Base-by-base conservation (phyloP, 1,140 invertebrate genomes). In the Catajapyx aquilonaris region DNA sequence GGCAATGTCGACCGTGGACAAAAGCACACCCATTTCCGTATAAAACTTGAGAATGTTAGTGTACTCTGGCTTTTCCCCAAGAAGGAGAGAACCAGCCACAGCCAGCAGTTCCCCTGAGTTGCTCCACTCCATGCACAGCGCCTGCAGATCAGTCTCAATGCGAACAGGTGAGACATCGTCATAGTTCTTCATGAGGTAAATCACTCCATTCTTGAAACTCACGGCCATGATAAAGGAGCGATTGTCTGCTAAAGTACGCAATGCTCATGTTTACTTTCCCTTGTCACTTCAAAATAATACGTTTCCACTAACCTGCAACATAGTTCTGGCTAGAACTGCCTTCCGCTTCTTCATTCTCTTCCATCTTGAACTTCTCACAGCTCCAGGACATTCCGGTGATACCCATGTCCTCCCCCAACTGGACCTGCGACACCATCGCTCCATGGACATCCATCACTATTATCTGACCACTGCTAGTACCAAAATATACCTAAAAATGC, bases 341-440 rank as follows among this genome's bases (percentile, higher is more conserved):
- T 9, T 69, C 62, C 25, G 68, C 65, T 35, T 80, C 74, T 43
- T 88, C 81, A 17, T 72, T 75, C 55, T 94, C 88, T 53, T 93
- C 88, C 85, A 96, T 93, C 61, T 91, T 94, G 55, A 96, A 96
- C 52, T 93, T 94, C 53, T 93, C 86, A 54, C 87, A 93, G 21
- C 84, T 91, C 88, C 88, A 96, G 11, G 81, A 76, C 79, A 96
- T 88, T 20, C 75, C 72, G 4, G 71, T 76, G 42, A 95, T 87
- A 35, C 62, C 55, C 11, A 78, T 75, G 20, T 81, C 72, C 44
- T 84, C 81, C 16, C 66, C 64, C 1, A 94, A 52, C 50, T 84
- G 76, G 2, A 91, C 78, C 61, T 93, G 76, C 11, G 84, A 85
- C 15, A 94, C 76, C 78, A 93, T 90, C 11, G 81, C 79, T 0